Conservation (phyloP, 2,888 invertebrate species). For the Holacanthella duospinosa region DNA sequence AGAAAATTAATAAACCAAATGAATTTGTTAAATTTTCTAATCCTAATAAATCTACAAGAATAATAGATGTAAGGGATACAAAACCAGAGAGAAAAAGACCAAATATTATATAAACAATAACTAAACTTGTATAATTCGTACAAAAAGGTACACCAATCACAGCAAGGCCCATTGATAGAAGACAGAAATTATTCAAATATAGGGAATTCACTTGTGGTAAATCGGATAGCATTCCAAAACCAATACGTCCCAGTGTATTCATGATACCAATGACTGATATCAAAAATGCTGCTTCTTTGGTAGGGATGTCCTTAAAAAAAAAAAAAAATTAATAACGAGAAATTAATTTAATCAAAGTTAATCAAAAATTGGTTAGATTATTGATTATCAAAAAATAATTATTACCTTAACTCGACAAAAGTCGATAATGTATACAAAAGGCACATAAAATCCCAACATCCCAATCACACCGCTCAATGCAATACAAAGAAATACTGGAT, state of each 20-base stretch:
- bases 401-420: conserved; percentile 30
- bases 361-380: not conserved
- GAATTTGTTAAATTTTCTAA: conserved; percentile 91
- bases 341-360: not conserved
- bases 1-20: conserved; percentile 86
- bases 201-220: conserved; percentile 73
- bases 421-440: conserved; percentile 64
- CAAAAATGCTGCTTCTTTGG: conserved; percentile 51
- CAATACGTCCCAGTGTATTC: conserved; percentile 80
- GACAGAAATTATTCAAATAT: conserved; percentile 78
- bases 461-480: conserved; percentile 83
- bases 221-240: conserved; percentile 63
- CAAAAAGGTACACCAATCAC: conserved; percentile 76
- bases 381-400: not conserved
- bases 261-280: conserved; percentile 79
- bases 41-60: conserved; percentile 87
- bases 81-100: conserved; percentile 88
- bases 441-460: conserved; percentile 91
- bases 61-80: conserved; percentile 93
- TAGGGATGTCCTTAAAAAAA: conserved; percentile 52
- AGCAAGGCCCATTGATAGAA: conserved; percentile 74
- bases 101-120: conserved; percentile 71
- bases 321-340: not conserved
- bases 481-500: conserved; percentile 71
- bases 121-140: conserved; percentile 59